A percentile compares a stretch with the other conserved stretches of the same genome.
phyloP scores from a whole-genome alignment of 2,113 vertebrate genomes.

The Rutilus rutilus region DNA sequence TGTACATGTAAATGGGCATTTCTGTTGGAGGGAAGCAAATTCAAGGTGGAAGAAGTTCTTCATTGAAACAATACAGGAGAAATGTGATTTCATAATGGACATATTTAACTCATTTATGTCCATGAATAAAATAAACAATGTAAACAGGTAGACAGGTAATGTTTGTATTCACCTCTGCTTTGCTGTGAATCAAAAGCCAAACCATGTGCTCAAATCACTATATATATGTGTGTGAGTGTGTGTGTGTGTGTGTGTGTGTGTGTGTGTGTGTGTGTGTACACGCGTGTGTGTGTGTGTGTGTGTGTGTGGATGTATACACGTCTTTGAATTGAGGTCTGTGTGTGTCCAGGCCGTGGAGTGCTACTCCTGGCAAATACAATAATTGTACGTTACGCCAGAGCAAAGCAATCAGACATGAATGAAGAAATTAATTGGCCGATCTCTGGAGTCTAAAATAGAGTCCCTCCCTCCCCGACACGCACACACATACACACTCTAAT shows the following conservation, averaged over 20 bases:
- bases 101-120: neutral
- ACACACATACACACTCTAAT: constrained; percentile 53
- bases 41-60: neutral
- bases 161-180: constrained; percentile 1
- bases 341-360: constrained; percentile 32
- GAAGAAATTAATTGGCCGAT: constrained; percentile 61
- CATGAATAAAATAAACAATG: neutral
- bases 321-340: constrained; percentile 21
- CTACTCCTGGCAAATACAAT: constrained; percentile 64
- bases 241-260: no score
- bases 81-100: neutral
- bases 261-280: no score
- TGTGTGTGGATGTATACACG: neutral
- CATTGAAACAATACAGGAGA: neutral
- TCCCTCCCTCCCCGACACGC: constrained; percentile 41
- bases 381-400: constrained; percentile 53
- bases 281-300: no score
- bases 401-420: constrained; percentile 59
- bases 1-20: neutral
- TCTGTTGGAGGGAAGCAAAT: neutral
- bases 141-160: neutral
- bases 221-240: constrained; percentile 29
- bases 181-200: neutral
- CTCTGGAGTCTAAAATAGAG: constrained; percentile 55
- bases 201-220: neutral